phyloP scores from a whole-genome alignment of 2,113 vertebrate species.

The Aptenodytes patagonicus region DNA sequence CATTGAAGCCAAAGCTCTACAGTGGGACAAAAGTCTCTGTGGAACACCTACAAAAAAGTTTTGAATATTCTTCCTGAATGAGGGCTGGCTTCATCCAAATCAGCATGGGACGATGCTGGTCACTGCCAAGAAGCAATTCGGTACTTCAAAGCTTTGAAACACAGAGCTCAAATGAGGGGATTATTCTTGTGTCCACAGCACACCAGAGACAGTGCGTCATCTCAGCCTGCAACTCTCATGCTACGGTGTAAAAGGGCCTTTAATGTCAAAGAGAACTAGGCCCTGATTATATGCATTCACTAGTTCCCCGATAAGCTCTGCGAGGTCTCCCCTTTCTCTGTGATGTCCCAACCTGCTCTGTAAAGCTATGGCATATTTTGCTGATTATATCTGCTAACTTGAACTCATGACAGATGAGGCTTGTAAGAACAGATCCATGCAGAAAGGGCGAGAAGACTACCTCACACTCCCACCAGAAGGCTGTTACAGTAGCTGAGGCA shows the following conservation, averaged over 20 bases:
- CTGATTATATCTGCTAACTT: background rate
- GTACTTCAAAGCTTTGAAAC: background rate
- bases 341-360: background rate
- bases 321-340: background rate
- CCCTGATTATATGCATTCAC: background rate
- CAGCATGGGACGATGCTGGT: background rate
- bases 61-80: background rate
- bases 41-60: background rate
- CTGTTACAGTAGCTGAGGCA: background rate
- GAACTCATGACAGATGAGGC: background rate
- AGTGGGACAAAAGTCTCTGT: background rate
- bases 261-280: background rate
- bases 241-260: background rate
- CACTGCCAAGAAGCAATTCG: background rate
- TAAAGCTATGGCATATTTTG: background rate
- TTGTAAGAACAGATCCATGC: background rate
- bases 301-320: background rate
- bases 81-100: background rate
- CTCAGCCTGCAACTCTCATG: background rate
- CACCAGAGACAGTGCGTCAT: background rate
- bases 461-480: background rate
- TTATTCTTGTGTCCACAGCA: background rate
- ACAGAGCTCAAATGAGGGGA: background rate
- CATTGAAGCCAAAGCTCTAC: background rate
- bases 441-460: background rate